These are phyloP conservation scores for Lepeophtheirus nordmannii DNA, from an alignment of 2,888 invertebrate species.

Conservation along the genomic window DNA sequence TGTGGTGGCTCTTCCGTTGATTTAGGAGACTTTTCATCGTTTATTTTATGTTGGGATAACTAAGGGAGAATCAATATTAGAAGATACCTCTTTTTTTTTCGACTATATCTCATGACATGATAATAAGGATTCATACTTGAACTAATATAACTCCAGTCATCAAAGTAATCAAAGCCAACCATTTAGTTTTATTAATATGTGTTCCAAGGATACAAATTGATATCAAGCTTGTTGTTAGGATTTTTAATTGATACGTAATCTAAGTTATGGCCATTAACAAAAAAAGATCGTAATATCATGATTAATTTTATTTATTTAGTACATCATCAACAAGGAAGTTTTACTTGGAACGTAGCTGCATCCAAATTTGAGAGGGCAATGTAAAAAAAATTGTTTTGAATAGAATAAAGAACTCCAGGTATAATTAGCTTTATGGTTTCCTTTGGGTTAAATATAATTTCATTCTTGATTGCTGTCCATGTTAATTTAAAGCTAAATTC, in stretches of 20 bases:
- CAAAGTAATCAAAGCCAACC: conserved; percentile 37
- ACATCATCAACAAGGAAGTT: not conserved
- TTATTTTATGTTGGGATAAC: too few species aligned
- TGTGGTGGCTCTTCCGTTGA: too few species aligned
- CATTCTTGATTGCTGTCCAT: not conserved
- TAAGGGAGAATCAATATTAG: not conserved
- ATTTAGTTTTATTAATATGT: conserved; percentile 33
- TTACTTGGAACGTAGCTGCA: conserved; percentile 29
- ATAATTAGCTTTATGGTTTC: conserved; percentile 19
- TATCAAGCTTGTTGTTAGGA: conserved; percentile 26
- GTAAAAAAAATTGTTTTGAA: conserved; percentile 29
- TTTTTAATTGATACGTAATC: conserved; percentile 29
- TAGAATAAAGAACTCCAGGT: conserved; percentile 27
- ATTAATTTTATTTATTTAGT: too few species aligned
- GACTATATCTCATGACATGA: too few species aligned
- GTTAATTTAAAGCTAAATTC: too few species aligned
- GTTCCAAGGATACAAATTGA: conserved; percentile 26
- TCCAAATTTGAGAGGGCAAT: conserved; percentile 28
- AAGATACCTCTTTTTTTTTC: too few species aligned
- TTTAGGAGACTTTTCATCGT: too few species aligned
- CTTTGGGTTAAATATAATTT: conserved; percentile 9
- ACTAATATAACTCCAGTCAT: conserved; percentile 38
- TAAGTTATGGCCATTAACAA: not conserved
- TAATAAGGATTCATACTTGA: conserved; percentile 31
- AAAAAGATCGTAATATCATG: too few species aligned